These are phyloP conservation scores for Leucoraja erinaceus DNA, from an alignment of 2,113 vertebrate species.

Conservation along the genomic window DNA sequence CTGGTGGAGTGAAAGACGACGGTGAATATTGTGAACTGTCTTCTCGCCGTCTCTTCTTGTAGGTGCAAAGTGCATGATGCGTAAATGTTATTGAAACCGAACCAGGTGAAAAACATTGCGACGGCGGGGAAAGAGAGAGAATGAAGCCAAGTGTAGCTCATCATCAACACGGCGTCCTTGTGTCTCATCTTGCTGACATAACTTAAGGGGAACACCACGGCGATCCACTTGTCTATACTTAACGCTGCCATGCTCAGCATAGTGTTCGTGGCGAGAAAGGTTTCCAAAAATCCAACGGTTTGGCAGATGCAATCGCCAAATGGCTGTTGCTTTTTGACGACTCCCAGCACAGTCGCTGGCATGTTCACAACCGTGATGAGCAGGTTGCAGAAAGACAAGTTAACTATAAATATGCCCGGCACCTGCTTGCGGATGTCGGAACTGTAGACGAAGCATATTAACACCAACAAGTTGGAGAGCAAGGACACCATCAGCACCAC, in stretches of 20 bases:
- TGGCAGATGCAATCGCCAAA: slow-evolving; percentile 56
- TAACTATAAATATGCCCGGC: slow-evolving; percentile 63
- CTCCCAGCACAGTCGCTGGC: slow-evolving; percentile 61
- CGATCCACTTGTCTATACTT: slow-evolving; percentile 69
- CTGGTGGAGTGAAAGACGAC: slow-evolving; percentile 60
- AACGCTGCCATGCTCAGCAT: slow-evolving; percentile 71
- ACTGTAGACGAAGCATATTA: slow-evolving; percentile 66
- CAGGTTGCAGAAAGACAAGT: slow-evolving; percentile 66
- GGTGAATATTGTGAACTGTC: slow-evolving; percentile 56
- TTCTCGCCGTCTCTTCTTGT: slow-evolving; percentile 49
- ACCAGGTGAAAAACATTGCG: slow-evolving; percentile 61
- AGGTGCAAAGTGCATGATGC: slow-evolving; percentile 62
- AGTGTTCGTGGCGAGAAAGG: slow-evolving; percentile 62
- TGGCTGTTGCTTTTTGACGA: slow-evolving; percentile 51
- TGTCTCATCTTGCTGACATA: slow-evolving; percentile 69
- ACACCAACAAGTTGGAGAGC: slow-evolving; percentile 62
- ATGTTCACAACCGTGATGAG: slow-evolving; percentile 64
- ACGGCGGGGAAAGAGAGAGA: slow-evolving; percentile 59
- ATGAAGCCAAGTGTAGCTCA: slow-evolving; percentile 64
- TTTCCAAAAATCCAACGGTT: slow-evolving; percentile 60
- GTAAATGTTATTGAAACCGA: slow-evolving; percentile 62
- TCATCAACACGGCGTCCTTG: slow-evolving; percentile 59
- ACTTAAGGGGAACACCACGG: slow-evolving; percentile 65
- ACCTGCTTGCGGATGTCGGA: slow-evolving; percentile 62
- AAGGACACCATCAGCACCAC: slow-evolving; percentile 59